Base-by-base conservation (phyloP, 2,797 vertebrate genomes). In the Xerus rutilus region DNA sequence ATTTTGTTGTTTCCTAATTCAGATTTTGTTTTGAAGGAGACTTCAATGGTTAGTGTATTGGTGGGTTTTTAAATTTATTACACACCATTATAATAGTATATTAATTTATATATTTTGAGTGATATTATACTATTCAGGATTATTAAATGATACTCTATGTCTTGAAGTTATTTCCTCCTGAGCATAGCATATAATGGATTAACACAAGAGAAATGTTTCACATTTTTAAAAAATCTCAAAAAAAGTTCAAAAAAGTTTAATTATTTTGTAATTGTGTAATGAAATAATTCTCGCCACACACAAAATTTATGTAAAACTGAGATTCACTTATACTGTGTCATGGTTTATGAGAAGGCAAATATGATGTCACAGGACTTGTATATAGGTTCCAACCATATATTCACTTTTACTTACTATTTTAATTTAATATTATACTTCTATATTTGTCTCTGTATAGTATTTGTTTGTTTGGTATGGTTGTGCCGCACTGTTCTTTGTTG, bases 1-100 rank as follows among this genome's bases (percentile, higher is more conserved):
- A 52, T 76, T 94, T 93, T 89, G 70, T 78, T 85, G 17, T 32
- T 87, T 92, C 70, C 45, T 74, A 52, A 30, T 89, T 92, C 64
- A 4, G 1, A 45, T 86, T 89, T 74, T 2, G 62, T 84, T 85
- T 87, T 54, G 17, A 10, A 79, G 52, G 18, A 76, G 0, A 73
- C 30, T 67, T 86, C 30, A 49, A 1, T 45, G 12, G 3, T 81
- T 12, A 72, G 28, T 17, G 32, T 73, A 25, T 30, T 20, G 67
- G 32, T 64, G 32, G 25, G 39, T 79, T 89, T 86, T 82, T 70
- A 12, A 72, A 45, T 74, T 23, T 64, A 62, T 30, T 74, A 32
- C 1, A 47, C 18, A 35, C 18, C 1, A 52, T 43, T 12, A 30
- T 35, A 43, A 81, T 57, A 86, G 69, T 35, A 32, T 30, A 64